Evolutionary conservation across 2,888 invertebrate genomes (phyloP).

Genomic region (Dioctria rufipes): DNA sequence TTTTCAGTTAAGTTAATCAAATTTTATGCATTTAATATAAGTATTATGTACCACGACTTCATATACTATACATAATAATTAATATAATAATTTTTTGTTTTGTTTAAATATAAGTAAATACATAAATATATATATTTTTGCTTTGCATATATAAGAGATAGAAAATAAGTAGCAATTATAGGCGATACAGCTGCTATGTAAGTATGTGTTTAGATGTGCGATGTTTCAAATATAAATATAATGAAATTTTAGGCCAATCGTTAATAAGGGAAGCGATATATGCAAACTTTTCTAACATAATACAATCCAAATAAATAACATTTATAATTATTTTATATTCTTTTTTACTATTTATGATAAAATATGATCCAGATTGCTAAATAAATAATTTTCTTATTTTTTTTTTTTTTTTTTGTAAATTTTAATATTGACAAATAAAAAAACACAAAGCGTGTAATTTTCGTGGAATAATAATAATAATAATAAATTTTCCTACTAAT

Average conservation of each 20-base stretch:
- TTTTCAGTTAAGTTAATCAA: not conserved
- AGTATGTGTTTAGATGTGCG: conserved; percentile 34
- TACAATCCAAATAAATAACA: conserved; percentile 48
- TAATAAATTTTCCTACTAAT: conserved; percentile 8
- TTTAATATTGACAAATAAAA: conserved; percentile 35
- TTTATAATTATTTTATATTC: conserved; percentile 6
- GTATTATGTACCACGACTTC: conserved; percentile 67
- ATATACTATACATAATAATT: conserved; percentile 66
- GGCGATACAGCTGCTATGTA: conserved; percentile 45
- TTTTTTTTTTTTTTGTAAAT: not conserved
- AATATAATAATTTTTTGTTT: too few relatives aligned
- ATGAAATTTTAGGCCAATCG: conserved; percentile 37
- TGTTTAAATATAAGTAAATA: conserved; percentile 13
- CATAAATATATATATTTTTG: conserved; percentile 40
- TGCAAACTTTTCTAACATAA: conserved; percentile 47
- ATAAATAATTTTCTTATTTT: not conserved
- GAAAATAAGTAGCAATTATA: conserved; percentile 41
- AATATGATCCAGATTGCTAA: conserved; percentile 20
- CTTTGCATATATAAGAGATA: conserved; percentile 48
- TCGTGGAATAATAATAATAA: not conserved
- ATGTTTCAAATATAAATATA: conserved; percentile 27
- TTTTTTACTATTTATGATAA: conserved; percentile 2
- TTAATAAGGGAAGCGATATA: conserved; percentile 34
- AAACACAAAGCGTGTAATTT: conserved; percentile 46
- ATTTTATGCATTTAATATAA: too few relatives aligned